Evolutionary conservation across 2,888 invertebrate species (phyloP).

Genomic region (Lacanobia oleracea): DNA sequence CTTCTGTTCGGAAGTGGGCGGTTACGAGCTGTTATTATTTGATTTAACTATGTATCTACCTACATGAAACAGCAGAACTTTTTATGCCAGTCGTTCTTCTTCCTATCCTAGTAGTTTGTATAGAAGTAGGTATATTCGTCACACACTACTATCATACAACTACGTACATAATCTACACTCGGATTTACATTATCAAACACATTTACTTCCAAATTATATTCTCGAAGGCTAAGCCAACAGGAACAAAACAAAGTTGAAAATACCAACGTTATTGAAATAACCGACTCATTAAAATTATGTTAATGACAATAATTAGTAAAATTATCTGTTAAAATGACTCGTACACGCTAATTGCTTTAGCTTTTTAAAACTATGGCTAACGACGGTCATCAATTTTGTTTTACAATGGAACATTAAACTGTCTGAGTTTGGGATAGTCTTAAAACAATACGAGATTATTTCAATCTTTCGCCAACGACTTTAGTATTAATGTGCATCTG

Average conservation of each 20-base stretch:
- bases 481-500: not conserved
- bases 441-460: conserved; percentile 5
- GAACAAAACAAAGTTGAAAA: conserved; percentile 30
- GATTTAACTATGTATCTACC: not conserved
- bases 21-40: not conserved
- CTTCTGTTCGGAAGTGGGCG: conserved; percentile 12
- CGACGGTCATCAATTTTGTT: conserved; percentile 30
- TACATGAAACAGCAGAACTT: not conserved
- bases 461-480: not conserved
- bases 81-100: not conserved
- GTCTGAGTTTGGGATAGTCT: conserved; percentile 24
- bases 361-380: conserved; percentile 29
- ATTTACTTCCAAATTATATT: not conserved
- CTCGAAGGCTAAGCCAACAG: not conserved
- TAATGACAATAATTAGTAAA: conserved; percentile 49
- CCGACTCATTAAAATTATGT: conserved; percentile 47
- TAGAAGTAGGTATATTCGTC: too few species aligned
- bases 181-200: too few species aligned
- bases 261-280: conserved; percentile 31
- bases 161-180: too few species aligned
- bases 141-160: too few species aligned
- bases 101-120: too few species aligned
- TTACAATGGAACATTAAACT: conserved; percentile 32
- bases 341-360: conserved; percentile 45
- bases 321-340: conserved; percentile 46